A percentile compares a stretch with the other conserved stretches of the same genome.
phyloP scores from a whole-genome alignment of 2,113 vertebrate species.

The Erinaceus europaeus region DNA sequence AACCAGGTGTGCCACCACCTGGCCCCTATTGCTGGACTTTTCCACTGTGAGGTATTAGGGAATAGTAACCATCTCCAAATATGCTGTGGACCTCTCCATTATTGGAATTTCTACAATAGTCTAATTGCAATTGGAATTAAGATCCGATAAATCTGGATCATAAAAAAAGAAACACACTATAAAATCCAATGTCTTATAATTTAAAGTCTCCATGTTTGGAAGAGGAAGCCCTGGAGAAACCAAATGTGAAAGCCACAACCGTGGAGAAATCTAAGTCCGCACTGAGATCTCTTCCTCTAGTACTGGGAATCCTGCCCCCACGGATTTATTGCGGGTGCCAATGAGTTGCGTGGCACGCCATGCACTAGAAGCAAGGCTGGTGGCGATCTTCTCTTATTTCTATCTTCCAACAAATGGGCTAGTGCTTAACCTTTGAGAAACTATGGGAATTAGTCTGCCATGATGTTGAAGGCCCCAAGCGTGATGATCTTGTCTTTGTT shows the following conservation, averaged over 20 bases:
- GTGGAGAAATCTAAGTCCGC: not conserved
- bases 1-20: too few species aligned
- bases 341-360: not conserved
- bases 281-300: not conserved
- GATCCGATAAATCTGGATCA: not conserved
- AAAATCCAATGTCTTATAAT: not conserved
- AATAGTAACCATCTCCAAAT: not conserved
- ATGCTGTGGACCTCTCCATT: not conserved
- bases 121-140: not conserved
- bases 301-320: not conserved
- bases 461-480: not conserved
- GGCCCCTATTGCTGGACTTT: not conserved
- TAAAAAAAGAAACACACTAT: not conserved
- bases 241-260: not conserved
- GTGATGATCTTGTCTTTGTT: not conserved
- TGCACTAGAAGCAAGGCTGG: not conserved
- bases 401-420: too few species aligned
- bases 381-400: not conserved
- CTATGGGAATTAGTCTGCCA: not conserved
- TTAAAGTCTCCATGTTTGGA: not conserved
- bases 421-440: not conserved
- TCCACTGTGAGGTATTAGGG: not conserved
- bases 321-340: not conserved
- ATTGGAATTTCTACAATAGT: not conserved
- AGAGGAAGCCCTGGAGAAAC: not conserved